phyloP scores from a whole-genome alignment of 2,797 vertebrate genomes.

The Sphenodon punctatus region DNA sequence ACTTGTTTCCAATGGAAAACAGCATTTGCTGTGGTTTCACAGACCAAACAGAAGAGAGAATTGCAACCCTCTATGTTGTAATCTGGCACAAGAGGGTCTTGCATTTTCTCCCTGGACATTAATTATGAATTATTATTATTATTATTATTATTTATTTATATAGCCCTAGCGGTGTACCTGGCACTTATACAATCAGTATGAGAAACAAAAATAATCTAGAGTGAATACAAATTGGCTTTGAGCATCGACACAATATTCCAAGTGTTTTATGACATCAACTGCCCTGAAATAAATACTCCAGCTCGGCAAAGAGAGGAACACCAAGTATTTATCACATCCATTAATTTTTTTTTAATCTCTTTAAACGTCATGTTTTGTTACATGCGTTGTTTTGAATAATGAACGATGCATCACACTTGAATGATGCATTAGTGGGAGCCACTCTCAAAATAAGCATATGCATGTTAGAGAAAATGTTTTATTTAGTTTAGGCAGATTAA shows the following conservation, averaged over 20 bases:
- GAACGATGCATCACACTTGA: neutral
- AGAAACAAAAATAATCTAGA: neutral
- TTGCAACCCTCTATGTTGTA: neutral
- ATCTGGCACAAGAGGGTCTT: neutral
- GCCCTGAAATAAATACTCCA: slow-evolving; percentile 2
- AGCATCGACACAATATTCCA: neutral
- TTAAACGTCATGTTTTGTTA: neutral
- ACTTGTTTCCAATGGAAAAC: no score
- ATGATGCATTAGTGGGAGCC: fast-evolving
- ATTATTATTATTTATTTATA: no score
- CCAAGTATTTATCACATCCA: neutral
- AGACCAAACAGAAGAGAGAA: no score
- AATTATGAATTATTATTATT: no score
- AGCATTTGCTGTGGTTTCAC: no score
- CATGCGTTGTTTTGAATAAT: neutral
- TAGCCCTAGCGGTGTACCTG: no score
- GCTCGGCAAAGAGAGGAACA: neutral
- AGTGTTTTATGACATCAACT: neutral
- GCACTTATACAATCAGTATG: no score
- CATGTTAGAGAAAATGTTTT: neutral
- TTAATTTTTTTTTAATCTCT: neutral
- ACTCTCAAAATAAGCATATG: slow-evolving; percentile 28
- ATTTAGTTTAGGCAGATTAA: neutral
- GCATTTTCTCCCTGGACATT: neutral
- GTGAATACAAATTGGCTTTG: slow-evolving; percentile 22